A percentile compares a stretch with the other conserved stretches of the same genome.
phyloP scores from a whole-genome alignment of 2,888 invertebrate genomes.

The Drosophila rellima region DNA sequence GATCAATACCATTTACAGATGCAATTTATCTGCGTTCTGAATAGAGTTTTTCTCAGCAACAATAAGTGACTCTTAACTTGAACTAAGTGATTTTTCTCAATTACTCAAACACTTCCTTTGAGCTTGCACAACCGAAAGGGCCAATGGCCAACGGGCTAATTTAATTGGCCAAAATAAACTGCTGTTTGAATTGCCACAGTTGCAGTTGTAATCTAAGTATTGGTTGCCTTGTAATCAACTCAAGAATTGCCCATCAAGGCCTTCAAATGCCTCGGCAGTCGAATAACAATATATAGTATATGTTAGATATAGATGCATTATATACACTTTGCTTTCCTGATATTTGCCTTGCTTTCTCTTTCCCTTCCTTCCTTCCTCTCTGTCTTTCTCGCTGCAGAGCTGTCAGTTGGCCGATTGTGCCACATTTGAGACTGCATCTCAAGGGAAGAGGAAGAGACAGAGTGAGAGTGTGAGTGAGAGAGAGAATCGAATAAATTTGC shows the following conservation, averaged over 20 bases:
- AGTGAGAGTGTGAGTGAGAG: not conserved
- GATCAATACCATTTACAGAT: too few species aligned
- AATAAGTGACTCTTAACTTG: not conserved
- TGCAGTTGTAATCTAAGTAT: too few species aligned
- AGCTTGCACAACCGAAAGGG: not conserved
- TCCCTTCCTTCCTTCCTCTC: not conserved
- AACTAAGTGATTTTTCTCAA: not conserved
- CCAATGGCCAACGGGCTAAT: not conserved
- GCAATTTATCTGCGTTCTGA: too few species aligned
- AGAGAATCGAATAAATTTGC: slow-evolving; percentile 65
- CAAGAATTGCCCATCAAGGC: slow-evolving; percentile 35
- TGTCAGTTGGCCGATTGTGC: slow-evolving; percentile 40
- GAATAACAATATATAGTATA: slow-evolving; percentile 15
- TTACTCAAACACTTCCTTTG: not conserved
- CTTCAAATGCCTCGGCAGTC: slow-evolving; percentile 25
- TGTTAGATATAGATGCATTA: slow-evolving; percentile 31
- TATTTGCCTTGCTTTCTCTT: slow-evolving; percentile 1
- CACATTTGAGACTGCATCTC: slow-evolving; percentile 51
- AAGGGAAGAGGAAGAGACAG: not conserved
- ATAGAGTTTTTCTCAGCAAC: not conserved
- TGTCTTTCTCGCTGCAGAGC: not conserved
- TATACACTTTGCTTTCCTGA: slow-evolving; percentile 21
- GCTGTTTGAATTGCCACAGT: not conserved
- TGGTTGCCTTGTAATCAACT: slow-evolving; percentile 32
- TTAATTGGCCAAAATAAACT: slow-evolving; percentile 18